Evolutionary conservation across 2,113 vertebrate species (phyloP).

Genomic region (Salminus brasiliensis): DNA sequence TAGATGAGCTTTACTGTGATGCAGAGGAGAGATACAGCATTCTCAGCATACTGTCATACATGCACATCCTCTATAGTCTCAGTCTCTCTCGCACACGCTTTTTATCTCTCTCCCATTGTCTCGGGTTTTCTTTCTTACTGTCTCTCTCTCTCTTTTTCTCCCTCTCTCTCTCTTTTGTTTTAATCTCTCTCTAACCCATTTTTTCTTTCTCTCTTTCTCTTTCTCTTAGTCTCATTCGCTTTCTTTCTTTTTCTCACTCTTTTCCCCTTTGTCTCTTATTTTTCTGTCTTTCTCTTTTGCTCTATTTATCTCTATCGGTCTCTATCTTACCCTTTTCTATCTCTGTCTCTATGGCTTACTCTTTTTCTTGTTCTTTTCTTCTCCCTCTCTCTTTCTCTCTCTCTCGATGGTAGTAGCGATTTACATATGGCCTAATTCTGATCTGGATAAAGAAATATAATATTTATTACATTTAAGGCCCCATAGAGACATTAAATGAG

Average conservation of each 20-base stretch:
- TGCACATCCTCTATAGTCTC: neutral
- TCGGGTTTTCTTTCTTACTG: neutral
- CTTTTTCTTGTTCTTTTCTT: slow-evolving; percentile 8
- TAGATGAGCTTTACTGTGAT: neutral
- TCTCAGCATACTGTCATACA: neutral
- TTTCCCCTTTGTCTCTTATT: slow-evolving; percentile 25
- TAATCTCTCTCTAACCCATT: no score
- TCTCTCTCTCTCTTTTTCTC: neutral
- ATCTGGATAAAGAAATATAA: slow-evolving; percentile 6
- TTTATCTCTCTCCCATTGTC: neutral
- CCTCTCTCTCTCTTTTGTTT: no score
- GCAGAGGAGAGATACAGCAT: no score
- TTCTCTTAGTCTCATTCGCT: neutral
- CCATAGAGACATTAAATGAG: neutral
- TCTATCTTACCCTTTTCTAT: neutral
- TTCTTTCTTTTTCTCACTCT: slow-evolving; percentile 8
- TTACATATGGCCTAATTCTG: slow-evolving; percentile 38
- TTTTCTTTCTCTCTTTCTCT: neutral
- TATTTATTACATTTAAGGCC: slow-evolving; percentile 23
- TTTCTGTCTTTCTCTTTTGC: slow-evolving; percentile 7
- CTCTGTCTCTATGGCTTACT: slow-evolving; percentile 49
- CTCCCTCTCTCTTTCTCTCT: slow-evolving; percentile 18
- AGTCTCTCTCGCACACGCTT: neutral
- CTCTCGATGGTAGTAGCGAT: slow-evolving; percentile 2
- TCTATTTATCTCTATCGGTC: neutral